Conservation (phyloP, 2,797 vertebrate species). For the Sardinella longiceps region DNA sequence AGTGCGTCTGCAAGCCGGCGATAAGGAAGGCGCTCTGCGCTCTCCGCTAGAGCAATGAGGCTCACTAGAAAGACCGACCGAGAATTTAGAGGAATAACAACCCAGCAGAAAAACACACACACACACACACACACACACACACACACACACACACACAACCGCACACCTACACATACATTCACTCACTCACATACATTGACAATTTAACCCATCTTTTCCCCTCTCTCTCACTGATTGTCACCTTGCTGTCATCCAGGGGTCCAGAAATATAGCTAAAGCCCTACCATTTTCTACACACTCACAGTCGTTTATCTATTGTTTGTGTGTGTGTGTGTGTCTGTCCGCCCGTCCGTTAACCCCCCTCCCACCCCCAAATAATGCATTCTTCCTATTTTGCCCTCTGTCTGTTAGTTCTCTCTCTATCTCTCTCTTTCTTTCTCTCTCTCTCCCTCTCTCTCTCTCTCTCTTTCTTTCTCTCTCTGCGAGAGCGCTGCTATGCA, state of each 20-base stretch:
- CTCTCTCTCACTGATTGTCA: conserved; percentile 38
- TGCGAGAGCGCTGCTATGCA: background rate
- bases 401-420: background rate
- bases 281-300: conserved; percentile 74
- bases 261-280: conserved; percentile 64
- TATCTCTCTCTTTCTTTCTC: no score
- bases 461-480: no score
- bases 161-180: no score
- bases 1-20: conserved; percentile 74
- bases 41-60: conserved; percentile 78
- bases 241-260: background rate
- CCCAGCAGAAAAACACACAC: conserved; percentile 49
- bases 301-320: conserved; percentile 24
- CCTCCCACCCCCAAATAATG: no score
- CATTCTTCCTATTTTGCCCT: background rate
- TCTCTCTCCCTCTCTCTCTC: no score
- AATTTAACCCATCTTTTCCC: conserved; percentile 47
- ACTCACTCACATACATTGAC: conserved; percentile 40
- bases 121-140: conserved; percentile 41
- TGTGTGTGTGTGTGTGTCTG: conserved; percentile 48
- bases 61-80: conserved; percentile 64
- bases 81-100: conserved; percentile 63
- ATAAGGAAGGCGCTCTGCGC: conserved; percentile 80
- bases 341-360: conserved; percentile 29
- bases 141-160: conserved; percentile 35